Base-by-base conservation (phyloP, 1,140 invertebrate genomes). In the Eufriesea mexicana region DNA sequence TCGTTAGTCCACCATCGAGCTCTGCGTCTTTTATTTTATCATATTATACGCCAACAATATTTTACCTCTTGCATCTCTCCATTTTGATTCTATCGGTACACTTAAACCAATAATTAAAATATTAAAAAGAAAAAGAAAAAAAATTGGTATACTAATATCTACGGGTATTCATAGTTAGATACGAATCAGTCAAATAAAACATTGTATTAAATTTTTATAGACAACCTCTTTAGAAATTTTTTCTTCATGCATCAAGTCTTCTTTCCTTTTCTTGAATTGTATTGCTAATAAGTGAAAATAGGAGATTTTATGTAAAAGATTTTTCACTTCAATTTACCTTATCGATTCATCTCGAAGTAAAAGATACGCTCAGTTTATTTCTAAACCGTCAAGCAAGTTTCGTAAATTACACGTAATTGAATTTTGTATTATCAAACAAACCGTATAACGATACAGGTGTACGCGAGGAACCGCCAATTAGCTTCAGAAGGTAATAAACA, bases 1-100 rank as follows among this genome's bases (percentile, higher is more conserved):
- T 81, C 83, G 73, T 82, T 76, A 68, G 42, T 57, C 7, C 51
- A 54, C 12, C 35, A 14, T 42, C 35, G 59, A 49, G 12, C 35
- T 75, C 12, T 0, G 9, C 23, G 8, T 25, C 14, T 59, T 57
- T n/a, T n/a, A 25, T 35, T 18, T 72, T n/a, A n/a, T 23, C 14
- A 72, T n/a, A 35, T 9, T 6, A 1, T 23, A 49, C 14, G 23
- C 23, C 0, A 68, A 9, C 5, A 4, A 51, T n/a, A 5, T 67
- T 68, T 20, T 10, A 45, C 25, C 4, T 6, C 18, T 51, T 68
- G 6, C 7, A 23, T n/a, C n/a, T n/a, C n/a, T n/a, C n/a, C n/a
- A n/a, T n/a, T n/a, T n/a, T n/a, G n/a, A n/a, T n/a, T n/a, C n/a
- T n/a, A n/a, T n/a, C n/a, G n/a, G n/a, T n/a, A n/a, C n/a, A n/a